A percentile compares a stretch with the other conserved stretches of the same genome.
Evolutionary conservation across 2,888 invertebrate species (phyloP).

Genomic region (Athrips mouffetella): DNA sequence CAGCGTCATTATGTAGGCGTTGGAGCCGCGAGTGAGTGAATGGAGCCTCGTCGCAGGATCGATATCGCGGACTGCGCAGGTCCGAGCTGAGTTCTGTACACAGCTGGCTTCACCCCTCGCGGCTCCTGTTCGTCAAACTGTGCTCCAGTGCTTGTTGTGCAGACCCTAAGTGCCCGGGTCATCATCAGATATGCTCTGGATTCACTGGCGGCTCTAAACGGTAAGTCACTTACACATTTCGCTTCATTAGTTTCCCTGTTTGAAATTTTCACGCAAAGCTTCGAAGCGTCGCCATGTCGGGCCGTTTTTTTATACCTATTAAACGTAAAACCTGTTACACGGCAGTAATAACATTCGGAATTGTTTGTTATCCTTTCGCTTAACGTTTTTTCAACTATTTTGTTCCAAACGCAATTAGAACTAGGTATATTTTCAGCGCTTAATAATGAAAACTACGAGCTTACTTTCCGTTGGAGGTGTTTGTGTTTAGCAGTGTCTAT

Average conservation of each 20-base stretch:
- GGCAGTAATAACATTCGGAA: conserved; percentile 21
- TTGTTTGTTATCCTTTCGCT: not conserved
- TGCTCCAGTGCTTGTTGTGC: conserved; percentile 51
- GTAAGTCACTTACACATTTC: conserved; percentile 53
- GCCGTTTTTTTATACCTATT: conserved; percentile 24
- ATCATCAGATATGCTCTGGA: conserved; percentile 55
- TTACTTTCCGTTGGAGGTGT: not conserved
- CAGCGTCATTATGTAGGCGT: conserved; percentile 65
- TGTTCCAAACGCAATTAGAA: too few relatives aligned
- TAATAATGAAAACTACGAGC: not conserved
- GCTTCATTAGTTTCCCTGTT: not conserved
- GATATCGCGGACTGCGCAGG: conserved; percentile 71
- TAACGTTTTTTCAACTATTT: not conserved
- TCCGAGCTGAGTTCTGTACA: conserved; percentile 33
- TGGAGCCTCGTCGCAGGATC: conserved; percentile 47
- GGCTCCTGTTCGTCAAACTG: conserved; percentile 41
- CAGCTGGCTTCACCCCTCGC: conserved; percentile 62
- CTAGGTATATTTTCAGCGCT: not conserved
- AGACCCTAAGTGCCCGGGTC: conserved; percentile 50
- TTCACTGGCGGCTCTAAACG: conserved; percentile 58
- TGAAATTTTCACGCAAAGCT: not conserved
- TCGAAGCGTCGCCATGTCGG: conserved; percentile 40
- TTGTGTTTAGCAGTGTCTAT: not conserved
- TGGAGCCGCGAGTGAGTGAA: conserved; percentile 66
- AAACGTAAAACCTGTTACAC: conserved; percentile 62